Percentiles rank a stretch among this genome's conserved stretches.
phyloP scores from a whole-genome alignment of 2,888 invertebrate genomes.

The Tenthredo mesomela region DNA sequence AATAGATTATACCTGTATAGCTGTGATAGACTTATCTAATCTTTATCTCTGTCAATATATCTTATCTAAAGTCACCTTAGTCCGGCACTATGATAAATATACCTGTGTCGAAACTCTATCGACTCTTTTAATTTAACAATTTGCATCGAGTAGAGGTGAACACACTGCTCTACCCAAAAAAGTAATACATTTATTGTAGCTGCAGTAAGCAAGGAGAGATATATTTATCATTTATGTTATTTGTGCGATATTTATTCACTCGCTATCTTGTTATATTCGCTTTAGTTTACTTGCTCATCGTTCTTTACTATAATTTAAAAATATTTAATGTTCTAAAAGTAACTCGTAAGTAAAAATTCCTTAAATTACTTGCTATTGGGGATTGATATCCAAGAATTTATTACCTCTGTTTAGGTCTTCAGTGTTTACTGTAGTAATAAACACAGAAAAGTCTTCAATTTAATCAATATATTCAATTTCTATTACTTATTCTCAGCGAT shows the following conservation, averaged over 20 bases:
- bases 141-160: background rate
- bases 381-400: background rate
- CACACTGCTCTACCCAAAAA: background rate
- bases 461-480: background rate
- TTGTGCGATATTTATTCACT: background rate
- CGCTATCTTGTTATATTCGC: background rate
- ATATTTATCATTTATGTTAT: constrained; percentile 9
- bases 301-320: background rate
- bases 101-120: background rate
- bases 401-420: background rate
- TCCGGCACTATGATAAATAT: background rate
- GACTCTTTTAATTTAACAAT: background rate
- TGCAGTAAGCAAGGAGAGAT: background rate
- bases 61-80: constrained; percentile 22
- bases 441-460: background rate
- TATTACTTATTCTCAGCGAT: constrained; percentile 5
- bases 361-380: background rate
- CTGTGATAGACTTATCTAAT: constrained; percentile 25
- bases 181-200: background rate
- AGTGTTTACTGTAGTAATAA: background rate
- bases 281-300: background rate
- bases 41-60: constrained; percentile 15
- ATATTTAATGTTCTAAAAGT: background rate
- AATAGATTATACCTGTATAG: background rate
- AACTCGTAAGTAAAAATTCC: background rate